phyloP scores from a whole-genome alignment of 92 coral and sea anemone species.

The Bergia sp. region DNA sequence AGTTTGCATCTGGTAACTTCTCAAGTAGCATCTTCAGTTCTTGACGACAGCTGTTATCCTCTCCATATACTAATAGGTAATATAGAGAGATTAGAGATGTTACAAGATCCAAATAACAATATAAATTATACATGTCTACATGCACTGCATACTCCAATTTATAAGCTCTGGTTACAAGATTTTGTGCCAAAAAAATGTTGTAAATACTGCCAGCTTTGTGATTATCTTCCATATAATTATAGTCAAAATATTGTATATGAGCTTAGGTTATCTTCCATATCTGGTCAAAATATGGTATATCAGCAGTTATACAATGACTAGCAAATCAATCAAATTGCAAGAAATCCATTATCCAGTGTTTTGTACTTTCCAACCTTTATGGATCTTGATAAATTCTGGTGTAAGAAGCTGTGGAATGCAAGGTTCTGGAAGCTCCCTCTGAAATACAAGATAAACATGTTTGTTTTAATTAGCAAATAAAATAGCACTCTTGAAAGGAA shows the following conservation, averaged over 20 bases:
- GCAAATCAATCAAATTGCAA: too few species aligned
- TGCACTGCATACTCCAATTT: neutral
- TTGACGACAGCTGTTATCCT: slow-evolving; percentile 45
- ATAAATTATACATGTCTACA: neutral
- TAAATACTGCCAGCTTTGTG: too few species aligned
- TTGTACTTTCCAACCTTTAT: slow-evolving; percentile 65
- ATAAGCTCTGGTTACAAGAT: too few species aligned
- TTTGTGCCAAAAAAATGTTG: too few species aligned
- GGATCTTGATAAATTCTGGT: slow-evolving; percentile 79
- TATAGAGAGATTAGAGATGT: too few species aligned
- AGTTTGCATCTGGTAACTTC: slow-evolving; percentile 73
- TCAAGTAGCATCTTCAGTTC: slow-evolving; percentile 76
- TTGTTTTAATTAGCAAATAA: neutral
- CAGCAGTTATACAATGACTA: neutral
- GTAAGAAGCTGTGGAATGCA: slow-evolving; percentile 82
- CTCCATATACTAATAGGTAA: slow-evolving; percentile 60
- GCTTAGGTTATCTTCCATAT: too few species aligned
- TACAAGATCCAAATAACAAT: neutral
- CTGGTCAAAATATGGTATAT: too few species aligned
- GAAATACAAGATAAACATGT: slow-evolving; percentile 4
- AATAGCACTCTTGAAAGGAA: neutral
- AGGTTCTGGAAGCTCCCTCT: slow-evolving; percentile 99
- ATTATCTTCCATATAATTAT: too few species aligned
- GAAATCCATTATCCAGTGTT: too few species aligned
- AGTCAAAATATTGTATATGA: too few species aligned